Conservation (phyloP, 2,113 vertebrate species). For the Pseudopodoces humilis region DNA sequence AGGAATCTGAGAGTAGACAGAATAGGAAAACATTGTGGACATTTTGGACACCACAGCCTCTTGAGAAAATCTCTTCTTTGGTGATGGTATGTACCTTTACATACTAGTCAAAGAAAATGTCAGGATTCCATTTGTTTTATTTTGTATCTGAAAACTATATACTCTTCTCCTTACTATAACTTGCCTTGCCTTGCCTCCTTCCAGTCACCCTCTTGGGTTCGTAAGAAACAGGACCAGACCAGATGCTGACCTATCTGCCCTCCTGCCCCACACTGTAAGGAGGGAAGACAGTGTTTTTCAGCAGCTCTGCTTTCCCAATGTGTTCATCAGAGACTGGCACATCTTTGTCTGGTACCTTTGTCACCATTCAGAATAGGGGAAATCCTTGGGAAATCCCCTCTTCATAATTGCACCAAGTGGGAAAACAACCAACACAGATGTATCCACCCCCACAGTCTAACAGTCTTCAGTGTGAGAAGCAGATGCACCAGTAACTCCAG, state of each 20-base stretch:
- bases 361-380: background rate
- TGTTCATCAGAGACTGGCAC: background rate
- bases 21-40: background rate
- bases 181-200: background rate
- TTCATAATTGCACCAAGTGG: background rate
- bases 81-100: background rate
- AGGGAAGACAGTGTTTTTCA: background rate
- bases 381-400: constrained; percentile 16
- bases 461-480: background rate
- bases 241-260: background rate
- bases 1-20: background rate
- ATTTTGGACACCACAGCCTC: background rate
- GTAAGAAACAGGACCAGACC: background rate
- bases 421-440: background rate
- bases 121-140: background rate
- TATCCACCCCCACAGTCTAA: background rate
- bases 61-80: background rate
- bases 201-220: background rate
- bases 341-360: background rate
- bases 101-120: background rate
- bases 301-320: background rate
- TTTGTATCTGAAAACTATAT: background rate
- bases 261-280: background rate
- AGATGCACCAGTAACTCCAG: background rate
- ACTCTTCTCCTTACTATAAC: background rate